These are phyloP conservation scores for Catharus bicknelli DNA, from an alignment of 2,113 vertebrate genomes.

Conservation along the genomic window DNA sequence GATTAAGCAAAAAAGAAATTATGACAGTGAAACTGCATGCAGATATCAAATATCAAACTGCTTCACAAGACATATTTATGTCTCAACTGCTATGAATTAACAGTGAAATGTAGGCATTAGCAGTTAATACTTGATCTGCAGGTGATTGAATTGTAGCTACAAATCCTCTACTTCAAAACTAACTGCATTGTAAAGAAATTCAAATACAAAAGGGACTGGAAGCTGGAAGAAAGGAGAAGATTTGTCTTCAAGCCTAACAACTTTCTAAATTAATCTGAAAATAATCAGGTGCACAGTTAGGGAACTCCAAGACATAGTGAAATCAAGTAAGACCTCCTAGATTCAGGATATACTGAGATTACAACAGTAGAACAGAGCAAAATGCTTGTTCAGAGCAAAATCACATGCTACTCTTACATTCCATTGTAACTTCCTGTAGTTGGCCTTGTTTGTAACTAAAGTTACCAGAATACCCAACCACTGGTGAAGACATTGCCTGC, in stretches of 20 bases:
- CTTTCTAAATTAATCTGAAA: background rate
- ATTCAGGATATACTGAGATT: background rate
- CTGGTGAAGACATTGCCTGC: background rate
- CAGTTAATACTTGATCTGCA: background rate
- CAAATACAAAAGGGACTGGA: background rate
- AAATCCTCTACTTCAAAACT: background rate
- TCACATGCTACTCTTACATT: background rate
- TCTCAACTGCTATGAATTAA: background rate
- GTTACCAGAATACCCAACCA: background rate
- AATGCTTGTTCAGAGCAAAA: background rate
- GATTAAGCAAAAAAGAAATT: background rate
- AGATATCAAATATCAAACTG: background rate
- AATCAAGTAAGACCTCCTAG: background rate
- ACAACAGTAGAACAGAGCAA: background rate
- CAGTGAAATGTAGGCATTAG: background rate
- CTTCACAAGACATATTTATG: background rate
- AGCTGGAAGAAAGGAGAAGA: background rate
- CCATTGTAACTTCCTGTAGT: background rate
- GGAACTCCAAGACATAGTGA: background rate
- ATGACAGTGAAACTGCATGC: background rate
- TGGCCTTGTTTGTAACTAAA: background rate
- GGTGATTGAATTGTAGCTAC: background rate
- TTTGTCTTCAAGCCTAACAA: background rate
- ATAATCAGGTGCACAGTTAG: fast-evolving
- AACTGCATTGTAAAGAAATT: background rate